A percentile compares a stretch with the other conserved stretches of the same genome.
These are phyloP conservation scores for Gila robusta DNA, from an alignment of 2,797 vertebrate species.

Conservation along the genomic window DNA sequence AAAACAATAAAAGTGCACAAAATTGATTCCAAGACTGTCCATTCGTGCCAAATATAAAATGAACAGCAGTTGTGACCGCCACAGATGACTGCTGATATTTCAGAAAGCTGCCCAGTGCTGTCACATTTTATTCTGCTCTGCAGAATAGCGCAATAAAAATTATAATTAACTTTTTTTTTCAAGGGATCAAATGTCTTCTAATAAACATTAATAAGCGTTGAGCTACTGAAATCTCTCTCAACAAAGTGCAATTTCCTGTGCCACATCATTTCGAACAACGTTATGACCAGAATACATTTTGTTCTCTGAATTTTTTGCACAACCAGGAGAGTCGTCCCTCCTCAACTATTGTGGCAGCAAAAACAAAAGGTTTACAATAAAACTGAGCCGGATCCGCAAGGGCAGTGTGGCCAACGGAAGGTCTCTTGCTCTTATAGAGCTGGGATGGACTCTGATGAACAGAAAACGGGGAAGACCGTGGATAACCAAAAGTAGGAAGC, in stretches of 20 bases:
- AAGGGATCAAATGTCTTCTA: slow-evolving; percentile 40
- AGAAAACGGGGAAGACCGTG: slow-evolving; percentile 55
- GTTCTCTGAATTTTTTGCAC: slow-evolving; percentile 13
- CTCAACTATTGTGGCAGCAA: background rate
- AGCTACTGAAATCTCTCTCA: slow-evolving; percentile 32
- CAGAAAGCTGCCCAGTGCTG: slow-evolving; percentile 60
- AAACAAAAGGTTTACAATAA: slow-evolving; percentile 21
- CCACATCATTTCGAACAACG: slow-evolving; percentile 19
- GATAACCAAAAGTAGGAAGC: slow-evolving; percentile 40
- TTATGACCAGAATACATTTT: slow-evolving; percentile 12
- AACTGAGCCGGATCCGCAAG: background rate
- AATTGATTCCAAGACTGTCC: slow-evolving; percentile 67
- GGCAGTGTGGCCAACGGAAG: slow-evolving; percentile 19
- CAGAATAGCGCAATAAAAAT: slow-evolving; percentile 47
- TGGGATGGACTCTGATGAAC: slow-evolving; percentile 34
- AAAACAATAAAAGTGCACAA: slow-evolving; percentile 71
- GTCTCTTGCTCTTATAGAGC: slow-evolving; percentile 26
- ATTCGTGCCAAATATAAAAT: slow-evolving; percentile 50
- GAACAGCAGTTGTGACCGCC: slow-evolving; percentile 39
- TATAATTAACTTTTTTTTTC: slow-evolving; percentile 14
- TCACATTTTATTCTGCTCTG: slow-evolving; percentile 60
- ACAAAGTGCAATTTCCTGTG: slow-evolving; percentile 50
- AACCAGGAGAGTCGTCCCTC: slow-evolving; percentile 14
- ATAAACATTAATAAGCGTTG: slow-evolving; percentile 34
- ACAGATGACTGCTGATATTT: slow-evolving; percentile 61